phyloP scores from a whole-genome alignment of 2,888 invertebrate genomes.

The Drosophila eohydei region DNA sequence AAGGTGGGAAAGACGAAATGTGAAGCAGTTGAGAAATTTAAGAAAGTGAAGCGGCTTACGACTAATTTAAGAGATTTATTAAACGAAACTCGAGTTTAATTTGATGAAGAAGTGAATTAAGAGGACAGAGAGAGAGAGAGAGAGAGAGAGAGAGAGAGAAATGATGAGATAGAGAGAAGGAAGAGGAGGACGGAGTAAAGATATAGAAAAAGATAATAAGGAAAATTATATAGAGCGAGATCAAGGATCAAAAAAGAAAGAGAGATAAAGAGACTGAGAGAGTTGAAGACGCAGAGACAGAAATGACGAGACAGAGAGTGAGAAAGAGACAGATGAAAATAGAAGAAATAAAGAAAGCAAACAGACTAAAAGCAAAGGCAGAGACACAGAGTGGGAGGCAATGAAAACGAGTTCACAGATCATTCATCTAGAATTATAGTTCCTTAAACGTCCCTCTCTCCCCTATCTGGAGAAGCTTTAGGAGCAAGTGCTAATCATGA shows the following conservation, averaged over 20 bases:
- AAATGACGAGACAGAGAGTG: too few relatives aligned
- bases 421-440: too few relatives aligned
- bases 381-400: too few relatives aligned
- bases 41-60: neutral
- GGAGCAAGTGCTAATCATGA: neutral
- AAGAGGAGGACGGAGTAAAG: neutral
- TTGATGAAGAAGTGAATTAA: neutral
- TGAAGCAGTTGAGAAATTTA: slow-evolving; percentile 5
- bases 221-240: too few relatives aligned
- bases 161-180: neutral
- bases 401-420: too few relatives aligned
- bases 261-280: neutral
- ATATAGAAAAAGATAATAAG: neutral
- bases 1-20: neutral
- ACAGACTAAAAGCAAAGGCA: too few relatives aligned
- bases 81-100: neutral
- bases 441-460: neutral
- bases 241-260: neutral
- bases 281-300: too few relatives aligned
- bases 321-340: too few relatives aligned
- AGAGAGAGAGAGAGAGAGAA: neutral
- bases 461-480: neutral
- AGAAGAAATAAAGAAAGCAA: too few relatives aligned
- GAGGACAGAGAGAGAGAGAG: neutral
- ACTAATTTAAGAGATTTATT: slow-evolving; percentile 1